Evolutionary conservation across 2,113 vertebrate species (phyloP), one percentile per base, ranked within the genome.

Genomic region (Xiphophorus couchianus): DNA sequence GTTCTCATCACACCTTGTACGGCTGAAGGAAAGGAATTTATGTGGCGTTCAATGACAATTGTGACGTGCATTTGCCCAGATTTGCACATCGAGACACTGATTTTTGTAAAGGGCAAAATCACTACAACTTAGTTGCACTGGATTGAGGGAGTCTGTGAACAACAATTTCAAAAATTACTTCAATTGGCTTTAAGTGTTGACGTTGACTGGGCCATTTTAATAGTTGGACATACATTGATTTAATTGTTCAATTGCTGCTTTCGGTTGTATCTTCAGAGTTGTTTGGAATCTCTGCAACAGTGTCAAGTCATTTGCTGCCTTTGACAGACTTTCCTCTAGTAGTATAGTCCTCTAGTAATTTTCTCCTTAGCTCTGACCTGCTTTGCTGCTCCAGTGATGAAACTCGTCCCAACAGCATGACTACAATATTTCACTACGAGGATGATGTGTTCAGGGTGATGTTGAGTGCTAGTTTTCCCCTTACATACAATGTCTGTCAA

Each of bases 1-100:
- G 29, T 17, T 69, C 44, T 78, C 28, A 27, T 62, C 17, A 83
- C 69, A 66, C 33, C 6, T 71, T 77, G 30, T 76, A 19, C 5
- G 17, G 12, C 42, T 15, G 42, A 44, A 14, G 13, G 42, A 17
- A 44, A 14, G 4, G 3, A 17, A 48, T 17, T 11, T 11, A 6
- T 19, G 15, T 15, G 44, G 44, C 6, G 9, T n/a, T 22, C 22
- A 54, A 9, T 58, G 8, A 10, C 9, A n/a, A 58, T 3, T 58
- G 22, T 9, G 42, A 44, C 14, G 14, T 6, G 48, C 22, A 2
- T 51, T 51, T 51, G 17, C 25, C 22, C 22, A 25, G 25, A 17
- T 48, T 48, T 48, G 44, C 14, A 19, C 17, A 19, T 48, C 5
- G 5, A 48, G 44, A 48, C 15, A 48, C 44, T 48, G 39, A 42